Conservation (phyloP, 1,140 invertebrate genomes). For the Muscidifurax raptorellus region DNA sequence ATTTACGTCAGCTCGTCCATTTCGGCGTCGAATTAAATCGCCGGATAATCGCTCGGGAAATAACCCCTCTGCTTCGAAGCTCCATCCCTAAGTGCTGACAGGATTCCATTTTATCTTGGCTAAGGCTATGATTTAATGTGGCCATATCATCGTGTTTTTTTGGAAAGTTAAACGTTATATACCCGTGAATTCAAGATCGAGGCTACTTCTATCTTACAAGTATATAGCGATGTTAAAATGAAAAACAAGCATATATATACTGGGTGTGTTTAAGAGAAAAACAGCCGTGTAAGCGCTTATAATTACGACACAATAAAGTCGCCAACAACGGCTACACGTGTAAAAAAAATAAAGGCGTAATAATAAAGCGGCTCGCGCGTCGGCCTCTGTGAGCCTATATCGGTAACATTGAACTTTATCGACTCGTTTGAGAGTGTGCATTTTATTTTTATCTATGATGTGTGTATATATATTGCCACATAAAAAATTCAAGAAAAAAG, state of each 20-base stretch:
- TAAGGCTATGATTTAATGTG: not conserved
- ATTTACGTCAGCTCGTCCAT: not conserved
- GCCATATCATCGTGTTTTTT: not conserved
- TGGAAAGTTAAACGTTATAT: too few species aligned
- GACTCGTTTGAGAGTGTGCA: not conserved
- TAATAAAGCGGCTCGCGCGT: not conserved
- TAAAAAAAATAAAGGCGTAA: not conserved
- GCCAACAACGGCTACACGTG: not conserved
- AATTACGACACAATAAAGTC: not conserved
- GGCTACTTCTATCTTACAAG: too few species aligned
- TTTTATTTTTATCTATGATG: not conserved
- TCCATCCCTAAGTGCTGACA: not conserved
- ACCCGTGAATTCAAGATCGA: too few species aligned
- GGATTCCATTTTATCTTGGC: not conserved
- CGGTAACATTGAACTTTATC: conserved; percentile 5
- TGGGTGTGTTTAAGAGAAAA: too few species aligned
- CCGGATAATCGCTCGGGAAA: not conserved
- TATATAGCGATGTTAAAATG: too few species aligned
- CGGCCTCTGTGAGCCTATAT: not conserved
- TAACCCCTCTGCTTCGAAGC: too few species aligned
- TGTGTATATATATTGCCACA: not conserved
- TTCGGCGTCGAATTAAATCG: not conserved
- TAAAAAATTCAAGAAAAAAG: conserved; percentile 4
- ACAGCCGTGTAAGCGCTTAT: not conserved
- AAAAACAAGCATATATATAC: too few species aligned